phyloP scores from a whole-genome alignment of 2,888 invertebrate species.

The Stegana nigrithorax region DNA sequence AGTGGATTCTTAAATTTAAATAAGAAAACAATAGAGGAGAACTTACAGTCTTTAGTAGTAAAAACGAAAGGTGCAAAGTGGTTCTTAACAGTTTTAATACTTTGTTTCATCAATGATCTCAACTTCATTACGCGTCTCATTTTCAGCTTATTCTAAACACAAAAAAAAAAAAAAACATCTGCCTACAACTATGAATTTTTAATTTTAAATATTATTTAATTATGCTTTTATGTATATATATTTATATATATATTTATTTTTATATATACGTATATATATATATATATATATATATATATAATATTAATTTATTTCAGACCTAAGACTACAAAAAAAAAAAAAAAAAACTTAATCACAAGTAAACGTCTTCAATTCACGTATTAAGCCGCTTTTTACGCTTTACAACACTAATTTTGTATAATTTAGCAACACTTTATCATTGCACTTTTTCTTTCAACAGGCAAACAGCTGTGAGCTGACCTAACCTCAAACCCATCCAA shows the following conservation, averaged over 20 bases:
- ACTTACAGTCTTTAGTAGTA: constrained; percentile 17
- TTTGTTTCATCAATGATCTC: constrained; percentile 13
- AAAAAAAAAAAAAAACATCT: constrained; percentile 13
- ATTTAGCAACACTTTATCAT: constrained; percentile 31
- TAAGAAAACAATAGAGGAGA: constrained; percentile 1
- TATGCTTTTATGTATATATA: background rate
- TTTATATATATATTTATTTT: background rate
- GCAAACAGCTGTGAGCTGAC: too few species aligned
- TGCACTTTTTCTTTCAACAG: constrained; percentile 33
- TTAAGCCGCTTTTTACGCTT: constrained; percentile 6
- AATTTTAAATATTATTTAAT: background rate
- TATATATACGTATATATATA: background rate
- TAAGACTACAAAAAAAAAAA: constrained; percentile 5
- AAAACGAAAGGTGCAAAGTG: constrained; percentile 12
- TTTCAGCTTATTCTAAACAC: background rate
- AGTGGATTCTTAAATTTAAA: background rate
- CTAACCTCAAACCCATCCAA: background rate
- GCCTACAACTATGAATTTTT: background rate
- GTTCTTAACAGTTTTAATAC: constrained; percentile 15
- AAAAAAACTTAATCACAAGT: constrained; percentile 28
- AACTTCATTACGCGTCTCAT: background rate
- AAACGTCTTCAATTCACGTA: background rate
- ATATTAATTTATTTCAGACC: background rate
- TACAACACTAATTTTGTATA: constrained; percentile 3
- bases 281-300: background rate